Evolutionary conservation across 2,797 vertebrate genomes (phyloP), one percentile per base, ranked within the genome.

Genomic region (Cirrhinus mrigala): DNA sequence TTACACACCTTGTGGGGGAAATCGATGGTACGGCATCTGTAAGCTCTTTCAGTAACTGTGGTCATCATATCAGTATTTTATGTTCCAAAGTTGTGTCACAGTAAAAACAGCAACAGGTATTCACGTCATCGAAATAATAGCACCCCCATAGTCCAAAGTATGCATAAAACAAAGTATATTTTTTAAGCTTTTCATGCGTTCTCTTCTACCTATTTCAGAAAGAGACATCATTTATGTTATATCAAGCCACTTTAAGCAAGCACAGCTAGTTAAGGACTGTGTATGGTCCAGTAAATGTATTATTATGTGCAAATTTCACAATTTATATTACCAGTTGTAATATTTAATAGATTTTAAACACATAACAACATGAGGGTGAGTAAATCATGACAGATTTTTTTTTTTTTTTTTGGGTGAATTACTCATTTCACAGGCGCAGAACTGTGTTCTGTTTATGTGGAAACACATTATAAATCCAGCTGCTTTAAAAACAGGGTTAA

Each of bases 401-500:
- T 52, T 69, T 54, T 69, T 14, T 24, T 52, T 69, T 54, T 69
- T 14, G 1, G 58, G 60, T n/a, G 20, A 22, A 16, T 70, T 29
- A 18, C 62, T 22, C 29, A 20, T 69, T 74, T 15, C 48, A n/a
- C 15, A 74, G 58, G 14, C 44, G 12, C 29, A 70, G 50, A 52
- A n/a, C 20, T 37, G 22, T 56, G 14, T 68, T 83, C 56, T 24
- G 29, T 56, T 64, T 37, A 8, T 68, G 16, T 56, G 50, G 33
- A 68, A 48, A 14, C 62, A 27, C 69, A 62, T 64, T 40, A 75
- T 20, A 50, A 85, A 79, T 62, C 27, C 37, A 84, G 29, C 29
- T 68, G 40, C 37, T 78, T 27, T n/a, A 58, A 85, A 79, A 85
- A 71, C 37, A 48, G 54, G 64, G 83, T 85, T 85, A 79, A 85